phyloP scores from a whole-genome alignment of 1,140 invertebrate genomes.

The Pogonognathellus flavescens region DNA sequence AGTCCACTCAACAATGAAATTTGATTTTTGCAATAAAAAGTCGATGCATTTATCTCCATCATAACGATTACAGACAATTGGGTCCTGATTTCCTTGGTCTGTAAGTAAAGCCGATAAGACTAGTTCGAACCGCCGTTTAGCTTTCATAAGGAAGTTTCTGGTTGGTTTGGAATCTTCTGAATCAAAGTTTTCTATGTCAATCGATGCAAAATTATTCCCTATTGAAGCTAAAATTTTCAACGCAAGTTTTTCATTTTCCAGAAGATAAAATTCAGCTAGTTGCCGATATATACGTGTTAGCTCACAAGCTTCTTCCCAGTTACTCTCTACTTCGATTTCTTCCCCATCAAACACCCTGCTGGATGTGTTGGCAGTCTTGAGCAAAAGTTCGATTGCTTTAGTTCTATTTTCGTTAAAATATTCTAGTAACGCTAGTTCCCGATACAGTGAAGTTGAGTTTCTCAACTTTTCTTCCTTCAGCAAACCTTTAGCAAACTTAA shows the following conservation, averaged over 20 bases:
- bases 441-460: constrained; percentile 54
- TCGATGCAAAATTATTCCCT: constrained; percentile 60
- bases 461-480: constrained; percentile 64
- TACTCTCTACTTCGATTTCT: constrained; percentile 20
- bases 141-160: constrained; percentile 59
- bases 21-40: constrained; percentile 57
- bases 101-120: not conserved
- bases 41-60: constrained; percentile 63
- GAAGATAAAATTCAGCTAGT: constrained; percentile 61
- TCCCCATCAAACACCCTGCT: constrained; percentile 32
- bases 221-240: constrained; percentile 54
- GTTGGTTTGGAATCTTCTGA: constrained; percentile 24
- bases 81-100: constrained; percentile 1
- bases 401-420: constrained; percentile 61
- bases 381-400: constrained; percentile 58
- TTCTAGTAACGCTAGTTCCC: constrained; percentile 65
- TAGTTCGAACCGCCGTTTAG: constrained; percentile 60
- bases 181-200: not conserved
- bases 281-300: constrained; percentile 60
- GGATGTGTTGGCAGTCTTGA: constrained; percentile 61
- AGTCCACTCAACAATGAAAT: constrained; percentile 64
- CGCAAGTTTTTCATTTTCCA: constrained; percentile 37
- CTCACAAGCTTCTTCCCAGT: constrained; percentile 57
- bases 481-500: constrained; percentile 59
- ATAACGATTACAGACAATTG: constrained; percentile 2